Base-by-base conservation (phyloP, 2,797 vertebrate genomes). In the Rhynchonycteris naso region DNA sequence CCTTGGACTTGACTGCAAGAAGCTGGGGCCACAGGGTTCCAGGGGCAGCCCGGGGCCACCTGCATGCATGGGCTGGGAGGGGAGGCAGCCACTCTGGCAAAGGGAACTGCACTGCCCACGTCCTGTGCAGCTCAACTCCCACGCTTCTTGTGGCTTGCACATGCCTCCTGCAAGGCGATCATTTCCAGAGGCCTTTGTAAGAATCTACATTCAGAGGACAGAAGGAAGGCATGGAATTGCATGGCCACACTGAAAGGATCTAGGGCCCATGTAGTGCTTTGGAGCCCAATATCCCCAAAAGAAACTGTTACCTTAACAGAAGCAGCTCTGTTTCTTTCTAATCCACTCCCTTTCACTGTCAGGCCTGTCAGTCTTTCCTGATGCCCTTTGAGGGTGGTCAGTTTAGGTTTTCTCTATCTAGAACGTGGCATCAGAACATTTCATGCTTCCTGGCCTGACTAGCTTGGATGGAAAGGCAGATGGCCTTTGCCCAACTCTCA, bases 281-380 rank as follows among this genome's bases (percentile, higher is more conserved):
- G 43, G 81, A 59, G 26, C 13, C 18, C 33, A 21, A 4, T 1
- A 6, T 22, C 28, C 28, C 88, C 6, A 1, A 14, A n/a, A 56
- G 19, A 21, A 38, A 26, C 4, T 0, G 0, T 2, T 16, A 4
- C 22, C 50, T 14, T 30, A n/a, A 38, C 8, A 3, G 9, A 7
- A 24, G 33, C 2, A 14, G 4, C 66, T 33, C 43, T 9, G 13
- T 28, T 61, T 75, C 66, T 26, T 50, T 87, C 71, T 50, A 18
- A 21, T 47, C 22, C 10, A 24, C 63, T 43, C 22, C 22, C 11
- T 69, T 33, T n/a, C 38, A 3, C 26, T 28, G 7, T n/a, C 21
- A 15, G 58, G 43, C 59, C 52, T 10, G 21, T 13, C 22, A 2
- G 7, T n/a, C 69, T 74, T 22, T 59, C 69, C 22, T 3, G 9